These are phyloP conservation scores for Chrysodeixis includens DNA, from an alignment of 2,888 invertebrate species.

Conservation along the genomic window DNA sequence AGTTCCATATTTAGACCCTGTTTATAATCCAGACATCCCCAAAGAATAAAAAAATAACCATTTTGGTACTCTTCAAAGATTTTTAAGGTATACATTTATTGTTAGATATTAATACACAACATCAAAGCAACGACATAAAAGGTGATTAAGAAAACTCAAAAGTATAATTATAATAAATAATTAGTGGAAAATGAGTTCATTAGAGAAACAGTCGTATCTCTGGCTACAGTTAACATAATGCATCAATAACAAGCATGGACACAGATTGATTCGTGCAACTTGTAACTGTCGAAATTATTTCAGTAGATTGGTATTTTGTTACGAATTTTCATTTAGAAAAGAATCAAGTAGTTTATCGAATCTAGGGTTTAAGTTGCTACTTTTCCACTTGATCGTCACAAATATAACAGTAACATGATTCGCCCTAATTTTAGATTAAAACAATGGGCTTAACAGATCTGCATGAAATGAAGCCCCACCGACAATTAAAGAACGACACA, in stretches of 20 bases:
- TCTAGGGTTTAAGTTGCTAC: no score
- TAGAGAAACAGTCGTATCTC: constrained; percentile 58
- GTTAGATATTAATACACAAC: constrained; percentile 26
- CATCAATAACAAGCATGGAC: constrained; percentile 60
- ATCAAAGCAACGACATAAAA: constrained; percentile 35
- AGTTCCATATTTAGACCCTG: not conserved
- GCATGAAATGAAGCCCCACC: no score
- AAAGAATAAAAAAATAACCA: not conserved
- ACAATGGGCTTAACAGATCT: no score
- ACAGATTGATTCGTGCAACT: constrained; percentile 36
- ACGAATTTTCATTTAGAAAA: no score
- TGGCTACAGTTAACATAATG: constrained; percentile 64
- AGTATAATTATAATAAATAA: constrained; percentile 52
- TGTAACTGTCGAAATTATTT: no score
- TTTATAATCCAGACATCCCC: not conserved
- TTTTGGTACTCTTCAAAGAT: not conserved
- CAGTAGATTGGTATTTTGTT: no score
- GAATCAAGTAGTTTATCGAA: no score
- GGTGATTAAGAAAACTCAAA: constrained; percentile 50
- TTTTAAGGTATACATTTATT: not conserved
- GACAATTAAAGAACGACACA: no score
- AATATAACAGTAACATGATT: no score
- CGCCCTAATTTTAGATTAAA: no score
- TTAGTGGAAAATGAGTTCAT: constrained; percentile 70
- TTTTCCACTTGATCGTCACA: no score